Conservation (phyloP, 2,113 vertebrate genomes). For the Anarrhichthys ocellatus region DNA sequence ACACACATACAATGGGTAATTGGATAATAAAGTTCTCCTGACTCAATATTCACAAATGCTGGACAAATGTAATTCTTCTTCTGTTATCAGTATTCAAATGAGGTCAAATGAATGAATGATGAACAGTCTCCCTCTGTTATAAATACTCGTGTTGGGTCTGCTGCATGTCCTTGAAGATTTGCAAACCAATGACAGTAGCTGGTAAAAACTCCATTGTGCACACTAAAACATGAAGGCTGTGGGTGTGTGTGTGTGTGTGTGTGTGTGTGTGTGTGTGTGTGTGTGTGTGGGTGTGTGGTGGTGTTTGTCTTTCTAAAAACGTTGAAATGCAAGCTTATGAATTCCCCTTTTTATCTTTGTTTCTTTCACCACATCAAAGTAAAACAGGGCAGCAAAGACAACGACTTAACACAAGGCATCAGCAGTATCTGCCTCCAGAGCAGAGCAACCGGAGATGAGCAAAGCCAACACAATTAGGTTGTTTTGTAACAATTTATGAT, state of each 20-base stretch:
- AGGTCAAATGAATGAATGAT: not conserved
- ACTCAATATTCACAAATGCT: not conserved
- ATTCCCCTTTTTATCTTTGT: not conserved
- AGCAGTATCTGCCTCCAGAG: not conserved
- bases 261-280: not conserved
- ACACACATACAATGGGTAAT: not conserved
- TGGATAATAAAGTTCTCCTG: not conserved
- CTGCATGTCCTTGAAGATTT: not conserved
- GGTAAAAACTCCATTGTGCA: not conserved
- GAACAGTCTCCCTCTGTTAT: not conserved
- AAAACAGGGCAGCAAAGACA: conserved; percentile 18
- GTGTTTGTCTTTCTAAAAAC: not conserved
- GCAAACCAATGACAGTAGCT: not conserved
- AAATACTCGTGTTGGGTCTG: not conserved
- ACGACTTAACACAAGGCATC: not conserved
- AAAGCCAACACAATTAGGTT: conserved; percentile 1
- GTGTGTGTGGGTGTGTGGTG: not conserved
- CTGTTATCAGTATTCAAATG: not conserved
- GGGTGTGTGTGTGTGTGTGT: not conserved
- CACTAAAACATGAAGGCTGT: not conserved
- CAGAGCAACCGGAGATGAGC: not conserved
- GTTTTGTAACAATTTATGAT: conserved; percentile 18
- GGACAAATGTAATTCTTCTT: not conserved
- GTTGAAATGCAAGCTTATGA: not conserved
- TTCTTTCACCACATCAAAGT: conserved; percentile 3